Base-by-base conservation (phyloP, 2,113 vertebrate genomes). In the Sinocyclocheilus maitianheensis region DNA sequence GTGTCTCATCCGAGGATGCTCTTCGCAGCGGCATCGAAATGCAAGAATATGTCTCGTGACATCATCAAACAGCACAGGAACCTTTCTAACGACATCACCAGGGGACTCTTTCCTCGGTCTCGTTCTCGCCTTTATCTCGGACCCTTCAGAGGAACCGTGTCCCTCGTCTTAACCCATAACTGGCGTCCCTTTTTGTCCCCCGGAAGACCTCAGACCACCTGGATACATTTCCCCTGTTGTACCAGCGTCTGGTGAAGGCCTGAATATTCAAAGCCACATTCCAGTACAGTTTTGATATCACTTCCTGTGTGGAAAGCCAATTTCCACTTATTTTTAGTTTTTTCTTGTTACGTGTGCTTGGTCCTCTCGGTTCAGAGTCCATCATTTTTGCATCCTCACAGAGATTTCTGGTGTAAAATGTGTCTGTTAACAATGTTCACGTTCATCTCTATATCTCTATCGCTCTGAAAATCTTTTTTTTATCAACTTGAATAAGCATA, bases 401-500 rank as follows among this genome's bases (percentile, higher is more conserved):
- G 81, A 86, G 89, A 72, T 89, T 89, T 90, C 85, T 62, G 53
- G 74, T 85, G 87, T 78, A 80, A 81, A 89, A 85, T 80, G 67
- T 84, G 65, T 78, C 63, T 63, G 16, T 81, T 84, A 63, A 80
- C 91, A 91, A 86, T 89, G 91, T 92, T 90, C 91, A 80, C 71
- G 65, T 74, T 86, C 77, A 85, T 89, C 75, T 88, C 48, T 85
- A 91, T 20, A 12, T 91, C 90, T 91, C 26, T 91, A 81, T n/a
- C 12, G 65, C 82, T 81, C n/a, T 81, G 89, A 87, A 55, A 88
- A 88, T 92, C 87, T 14, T 48, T 89, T 93, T 90, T 96, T 94
- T 94, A 94, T 96, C 92, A 93, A 93, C 91, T 93, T 93, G 93
- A 95, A 96, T 95, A 94, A 93, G 94, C 94, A 92, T 94, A 93